These are phyloP conservation scores for Nomada ruficornis DNA, from an alignment of 2,888 invertebrate genomes.

Conservation along the genomic window DNA sequence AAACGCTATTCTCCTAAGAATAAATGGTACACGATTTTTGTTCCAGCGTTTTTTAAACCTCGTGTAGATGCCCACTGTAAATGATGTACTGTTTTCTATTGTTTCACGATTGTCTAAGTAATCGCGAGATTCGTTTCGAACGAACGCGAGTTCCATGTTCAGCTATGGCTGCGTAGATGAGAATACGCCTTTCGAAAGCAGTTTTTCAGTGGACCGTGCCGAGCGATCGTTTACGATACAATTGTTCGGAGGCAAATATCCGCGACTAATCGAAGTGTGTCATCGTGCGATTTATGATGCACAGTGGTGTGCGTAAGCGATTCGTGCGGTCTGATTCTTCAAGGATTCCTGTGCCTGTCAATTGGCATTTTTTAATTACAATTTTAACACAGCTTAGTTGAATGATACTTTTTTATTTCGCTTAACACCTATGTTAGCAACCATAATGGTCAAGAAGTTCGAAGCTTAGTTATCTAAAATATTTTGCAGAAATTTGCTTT, in stretches of 20 bases:
- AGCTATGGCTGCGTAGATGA: constrained; percentile 20
- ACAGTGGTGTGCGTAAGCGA: constrained; percentile 28
- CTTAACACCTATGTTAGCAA: not conserved
- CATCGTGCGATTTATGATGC: constrained; percentile 59
- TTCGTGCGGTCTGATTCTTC: constrained; percentile 64
- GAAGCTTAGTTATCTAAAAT: too few relatives aligned
- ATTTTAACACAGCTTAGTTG: not conserved
- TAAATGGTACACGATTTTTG: not conserved
- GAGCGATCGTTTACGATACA: constrained; percentile 61
- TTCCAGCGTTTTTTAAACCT: not conserved
- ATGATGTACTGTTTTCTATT: not conserved
- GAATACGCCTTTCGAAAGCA: constrained; percentile 46
- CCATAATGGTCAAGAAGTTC: too few relatives aligned
- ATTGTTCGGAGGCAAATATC: constrained; percentile 75
- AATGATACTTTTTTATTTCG: not conserved
- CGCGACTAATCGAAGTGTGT: constrained; percentile 76
- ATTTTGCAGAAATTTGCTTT: too few relatives aligned
- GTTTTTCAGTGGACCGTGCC: constrained; percentile 57
- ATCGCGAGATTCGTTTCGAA: constrained; percentile 5
- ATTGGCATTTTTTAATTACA: not conserved
- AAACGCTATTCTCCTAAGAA: not conserved
- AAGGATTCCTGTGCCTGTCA: constrained; percentile 62
- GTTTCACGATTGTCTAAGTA: not conserved
- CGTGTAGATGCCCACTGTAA: not conserved
- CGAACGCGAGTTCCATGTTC: not conserved